Percentiles rank a stretch among this genome's conserved stretches.
Conservation (phyloP, 2,113 vertebrate species). For the Edolisoma coerulescens region DNA sequence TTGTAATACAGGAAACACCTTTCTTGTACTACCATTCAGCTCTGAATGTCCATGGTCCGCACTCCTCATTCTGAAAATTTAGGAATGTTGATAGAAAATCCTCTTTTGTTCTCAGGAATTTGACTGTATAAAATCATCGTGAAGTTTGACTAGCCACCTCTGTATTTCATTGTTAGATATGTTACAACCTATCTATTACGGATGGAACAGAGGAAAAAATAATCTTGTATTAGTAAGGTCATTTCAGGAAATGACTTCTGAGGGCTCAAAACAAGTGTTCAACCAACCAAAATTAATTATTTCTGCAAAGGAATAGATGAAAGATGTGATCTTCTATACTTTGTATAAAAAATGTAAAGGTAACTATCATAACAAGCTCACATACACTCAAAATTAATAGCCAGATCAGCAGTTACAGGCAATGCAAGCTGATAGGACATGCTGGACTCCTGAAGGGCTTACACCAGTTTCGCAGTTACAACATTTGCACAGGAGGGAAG, state of each 20-base stretch:
- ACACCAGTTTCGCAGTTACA: background rate
- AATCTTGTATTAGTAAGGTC: background rate
- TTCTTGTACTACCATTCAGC: background rate
- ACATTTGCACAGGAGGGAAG: background rate
- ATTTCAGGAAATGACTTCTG: background rate
- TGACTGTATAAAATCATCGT: background rate
- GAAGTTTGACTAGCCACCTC: background rate
- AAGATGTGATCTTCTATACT: background rate
- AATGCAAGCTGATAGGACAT: background rate
- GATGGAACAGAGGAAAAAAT: background rate
- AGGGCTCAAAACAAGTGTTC: background rate
- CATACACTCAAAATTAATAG: background rate
- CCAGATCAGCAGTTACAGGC: background rate
- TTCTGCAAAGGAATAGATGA: background rate
- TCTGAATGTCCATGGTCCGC: background rate
- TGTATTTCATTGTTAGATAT: background rate
- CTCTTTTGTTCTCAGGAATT: background rate
- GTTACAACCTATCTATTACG: rapidly evolving
- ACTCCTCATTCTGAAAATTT: background rate
- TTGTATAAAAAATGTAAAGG: background rate
- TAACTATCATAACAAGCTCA: background rate
- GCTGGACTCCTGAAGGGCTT: background rate
- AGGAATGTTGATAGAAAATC: background rate
- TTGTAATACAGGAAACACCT: background rate
- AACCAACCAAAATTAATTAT: background rate